Percentiles rank a stretch among this genome's conserved stretches.
Conservation (phyloP, 2,888 invertebrate genomes). For the Drosophila kokeensis region DNA sequence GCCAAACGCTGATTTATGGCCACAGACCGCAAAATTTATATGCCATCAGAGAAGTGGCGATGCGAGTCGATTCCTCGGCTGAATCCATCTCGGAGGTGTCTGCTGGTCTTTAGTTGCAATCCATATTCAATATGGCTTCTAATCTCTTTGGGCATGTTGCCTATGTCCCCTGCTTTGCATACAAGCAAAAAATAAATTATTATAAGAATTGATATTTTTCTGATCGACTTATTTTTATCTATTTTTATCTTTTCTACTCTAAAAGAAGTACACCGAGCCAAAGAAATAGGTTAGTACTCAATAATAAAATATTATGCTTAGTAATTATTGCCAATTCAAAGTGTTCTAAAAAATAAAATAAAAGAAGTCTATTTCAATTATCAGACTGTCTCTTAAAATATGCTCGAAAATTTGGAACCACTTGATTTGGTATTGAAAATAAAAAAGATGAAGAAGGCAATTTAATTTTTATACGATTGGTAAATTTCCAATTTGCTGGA, state of each 20-base stretch:
- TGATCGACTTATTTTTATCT: not conserved
- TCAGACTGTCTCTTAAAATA: too few species aligned
- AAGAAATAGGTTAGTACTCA: too few species aligned
- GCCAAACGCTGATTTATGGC: conserved; percentile 83
- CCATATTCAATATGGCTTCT: conserved; percentile 51
- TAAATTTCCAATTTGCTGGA: not conserved
- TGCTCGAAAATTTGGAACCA: not conserved
- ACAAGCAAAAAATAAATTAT: not conserved
- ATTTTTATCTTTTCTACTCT: not conserved
- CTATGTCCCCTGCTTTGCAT: conserved; percentile 1
- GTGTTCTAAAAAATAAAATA: not conserved
- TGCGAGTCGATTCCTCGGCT: conserved; percentile 50
- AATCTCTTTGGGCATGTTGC: conserved; percentile 10
- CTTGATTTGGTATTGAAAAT: not conserved
- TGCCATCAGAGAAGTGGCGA: conserved; percentile 71
- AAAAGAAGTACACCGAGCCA: too few species aligned
- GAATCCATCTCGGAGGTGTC: conserved; percentile 37
- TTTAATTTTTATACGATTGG: not conserved
- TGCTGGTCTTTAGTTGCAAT: conserved; percentile 60
- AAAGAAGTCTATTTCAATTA: not conserved
- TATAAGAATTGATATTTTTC: not conserved
- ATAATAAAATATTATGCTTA: too few species aligned
- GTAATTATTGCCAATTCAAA: too few species aligned
- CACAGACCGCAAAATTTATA: conserved; percentile 81
- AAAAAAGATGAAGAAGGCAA: not conserved